A percentile compares a stretch with the other conserved stretches of the same genome.
Conservation (phyloP, 2,797 vertebrate species). For the Sarcoramphus papa region DNA sequence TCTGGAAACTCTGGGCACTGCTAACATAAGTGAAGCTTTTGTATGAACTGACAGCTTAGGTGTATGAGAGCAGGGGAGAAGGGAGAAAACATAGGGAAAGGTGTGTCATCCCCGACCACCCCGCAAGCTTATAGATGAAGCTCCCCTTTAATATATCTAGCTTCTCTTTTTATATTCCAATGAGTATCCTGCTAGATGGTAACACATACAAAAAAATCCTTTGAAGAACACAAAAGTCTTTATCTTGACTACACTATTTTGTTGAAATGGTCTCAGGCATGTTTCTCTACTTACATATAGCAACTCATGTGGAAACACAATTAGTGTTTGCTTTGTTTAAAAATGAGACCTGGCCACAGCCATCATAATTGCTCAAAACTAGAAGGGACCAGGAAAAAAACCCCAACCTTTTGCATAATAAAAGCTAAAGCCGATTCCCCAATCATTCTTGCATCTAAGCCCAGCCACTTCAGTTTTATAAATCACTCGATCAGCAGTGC, state of each 20-base stretch:
- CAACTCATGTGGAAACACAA: background rate
- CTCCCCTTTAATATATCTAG: background rate
- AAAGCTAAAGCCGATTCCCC: background rate
- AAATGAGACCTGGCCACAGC: background rate
- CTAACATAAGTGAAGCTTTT: background rate
- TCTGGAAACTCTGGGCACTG: background rate
- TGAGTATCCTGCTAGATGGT: background rate
- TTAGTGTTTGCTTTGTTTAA: background rate
- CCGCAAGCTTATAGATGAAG: background rate
- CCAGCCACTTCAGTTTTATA: background rate
- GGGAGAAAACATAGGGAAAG: background rate
- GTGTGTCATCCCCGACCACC: accelerated
- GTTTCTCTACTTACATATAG: background rate
- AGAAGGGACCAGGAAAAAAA: background rate
- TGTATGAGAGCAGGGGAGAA: background rate
- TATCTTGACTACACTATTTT: background rate
- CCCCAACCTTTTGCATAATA: background rate
- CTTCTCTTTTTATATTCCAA: background rate
- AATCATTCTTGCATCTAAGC: background rate
- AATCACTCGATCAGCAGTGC: background rate
- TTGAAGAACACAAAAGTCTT: background rate
- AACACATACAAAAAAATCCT: background rate
- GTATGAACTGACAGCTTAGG: background rate
- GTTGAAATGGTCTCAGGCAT: background rate
- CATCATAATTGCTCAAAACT: background rate